Evolutionary conservation across 2,888 invertebrate genomes (phyloP), one percentile per base, ranked within the genome.

Genomic region (Drosophila pseudotakahashii): DNA sequence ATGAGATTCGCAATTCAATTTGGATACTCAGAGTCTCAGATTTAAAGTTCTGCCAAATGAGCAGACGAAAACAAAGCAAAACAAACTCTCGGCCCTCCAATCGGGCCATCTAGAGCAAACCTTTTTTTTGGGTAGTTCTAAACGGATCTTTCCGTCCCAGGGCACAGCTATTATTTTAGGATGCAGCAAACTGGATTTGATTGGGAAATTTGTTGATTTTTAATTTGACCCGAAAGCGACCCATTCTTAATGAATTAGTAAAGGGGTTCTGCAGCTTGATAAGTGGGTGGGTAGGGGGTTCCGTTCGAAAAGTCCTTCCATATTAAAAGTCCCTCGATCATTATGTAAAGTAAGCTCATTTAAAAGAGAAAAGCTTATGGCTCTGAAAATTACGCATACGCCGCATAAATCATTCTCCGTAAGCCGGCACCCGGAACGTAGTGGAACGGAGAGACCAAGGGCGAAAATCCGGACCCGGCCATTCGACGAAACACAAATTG

Each of bases 151-250:
- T 19, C 13, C 4, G 23, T 13, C n/a, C 42, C 37, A 7, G 26
- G n/a, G 60, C 57, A 48, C 58, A 74, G 69, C 64, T 85, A 85
- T 85, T 81, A 76, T 81, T 78, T 81, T 75, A 79, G 85, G 85
- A 67, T 53, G 45, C 52, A 48, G 47, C 62, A 75, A 82, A 81
- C 75, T 79, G 71, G 73, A 78, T 79, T 78, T 69, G 70, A 79
- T 85, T 76, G 63, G 54, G 71, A 61, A 74, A 76, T 79, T 81
- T 81, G 82, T 84, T 81, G 85, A 66, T 72, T 85, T 85, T 76
- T 78, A 78, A 81, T 81, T 78, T 78, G 61, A 45, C 57, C 55
- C 52, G 23, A 51, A 14, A 54, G 60, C 55, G 62, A 70, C 53
- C 75, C 62, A 51, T 68, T 75, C 48, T 32, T 73, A 76, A 73